phyloP scores from a whole-genome alignment of 2,797 vertebrate genomes.

The Myripristis murdjan region DNA sequence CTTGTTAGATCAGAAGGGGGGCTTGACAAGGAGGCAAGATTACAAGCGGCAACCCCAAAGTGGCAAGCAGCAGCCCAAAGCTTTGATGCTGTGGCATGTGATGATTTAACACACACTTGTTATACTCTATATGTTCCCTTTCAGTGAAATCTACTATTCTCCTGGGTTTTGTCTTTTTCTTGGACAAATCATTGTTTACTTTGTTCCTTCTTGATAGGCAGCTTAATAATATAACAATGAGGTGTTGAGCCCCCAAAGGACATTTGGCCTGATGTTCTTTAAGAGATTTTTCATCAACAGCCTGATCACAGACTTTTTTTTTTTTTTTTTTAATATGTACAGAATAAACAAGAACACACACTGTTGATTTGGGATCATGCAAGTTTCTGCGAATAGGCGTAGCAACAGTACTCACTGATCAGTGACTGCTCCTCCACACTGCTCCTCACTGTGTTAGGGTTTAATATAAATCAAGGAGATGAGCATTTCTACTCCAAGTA shows the following conservation, averaged over 20 bases:
- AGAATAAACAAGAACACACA: slow-evolving; percentile 19
- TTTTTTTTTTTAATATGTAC: slow-evolving; percentile 17
- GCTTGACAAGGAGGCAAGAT: neutral
- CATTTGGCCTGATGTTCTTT: no score
- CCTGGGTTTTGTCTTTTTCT: neutral
- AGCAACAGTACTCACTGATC: slow-evolving; percentile 28
- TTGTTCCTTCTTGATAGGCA: slow-evolving; percentile 5
- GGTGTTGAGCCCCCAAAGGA: neutral
- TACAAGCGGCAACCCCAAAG: no score
- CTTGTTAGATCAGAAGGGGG: neutral
- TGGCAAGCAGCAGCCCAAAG: no score
- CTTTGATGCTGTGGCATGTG: neutral
- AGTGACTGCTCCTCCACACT: slow-evolving; percentile 17
- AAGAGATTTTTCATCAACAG: no score
- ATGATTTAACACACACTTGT: slow-evolving; percentile 5
- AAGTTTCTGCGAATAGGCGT: slow-evolving; percentile 19
- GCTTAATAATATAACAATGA: slow-evolving; percentile 27
- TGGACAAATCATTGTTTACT: slow-evolving; percentile 31
- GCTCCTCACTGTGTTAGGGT: no score
- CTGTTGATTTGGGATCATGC: slow-evolving; percentile 18
- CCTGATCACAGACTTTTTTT: slow-evolving; percentile 26
- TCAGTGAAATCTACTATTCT: slow-evolving; percentile 6
- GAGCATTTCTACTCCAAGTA: slow-evolving; percentile 9
- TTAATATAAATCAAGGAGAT: neutral
- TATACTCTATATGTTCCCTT: neutral